Evolutionary conservation across 2,797 vertebrate genomes (phyloP).

Genomic region (Squalus acanthias): DNA sequence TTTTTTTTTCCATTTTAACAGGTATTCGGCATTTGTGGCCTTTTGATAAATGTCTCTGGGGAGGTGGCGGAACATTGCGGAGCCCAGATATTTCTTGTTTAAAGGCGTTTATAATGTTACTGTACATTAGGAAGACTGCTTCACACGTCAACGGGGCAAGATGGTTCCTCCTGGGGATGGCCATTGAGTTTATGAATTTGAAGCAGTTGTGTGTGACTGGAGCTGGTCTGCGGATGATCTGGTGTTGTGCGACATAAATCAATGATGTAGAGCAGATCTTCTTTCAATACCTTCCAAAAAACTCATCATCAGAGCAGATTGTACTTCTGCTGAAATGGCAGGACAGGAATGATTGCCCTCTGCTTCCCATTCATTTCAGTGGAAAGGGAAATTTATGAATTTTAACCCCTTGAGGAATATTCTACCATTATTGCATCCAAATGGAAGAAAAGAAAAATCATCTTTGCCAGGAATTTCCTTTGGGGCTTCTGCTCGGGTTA

Average conservation of each 20-base stretch:
- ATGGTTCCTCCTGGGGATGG: neutral
- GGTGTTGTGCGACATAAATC: neutral
- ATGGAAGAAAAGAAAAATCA: neutral
- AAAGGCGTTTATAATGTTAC: neutral
- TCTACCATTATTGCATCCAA: neutral
- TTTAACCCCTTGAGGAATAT: conserved; percentile 1
- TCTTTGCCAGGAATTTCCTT: neutral
- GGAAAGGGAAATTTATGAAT: neutral
- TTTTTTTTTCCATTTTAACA: neutral
- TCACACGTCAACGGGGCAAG: no score
- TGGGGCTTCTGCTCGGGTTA: neutral
- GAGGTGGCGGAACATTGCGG: neutral
- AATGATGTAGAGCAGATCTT: neutral
- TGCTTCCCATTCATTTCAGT: neutral
- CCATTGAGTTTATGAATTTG: neutral
- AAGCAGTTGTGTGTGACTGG: neutral
- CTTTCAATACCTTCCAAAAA: neutral
- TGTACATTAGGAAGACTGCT: neutral
- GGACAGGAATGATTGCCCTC: neutral
- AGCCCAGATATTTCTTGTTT: neutral
- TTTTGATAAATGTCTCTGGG: neutral
- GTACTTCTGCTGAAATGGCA: neutral
- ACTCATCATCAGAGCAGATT: neutral
- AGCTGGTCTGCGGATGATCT: neutral
- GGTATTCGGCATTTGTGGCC: neutral